Base-by-base conservation (phyloP, 2,113 vertebrate genomes). In the Strix uralensis region DNA sequence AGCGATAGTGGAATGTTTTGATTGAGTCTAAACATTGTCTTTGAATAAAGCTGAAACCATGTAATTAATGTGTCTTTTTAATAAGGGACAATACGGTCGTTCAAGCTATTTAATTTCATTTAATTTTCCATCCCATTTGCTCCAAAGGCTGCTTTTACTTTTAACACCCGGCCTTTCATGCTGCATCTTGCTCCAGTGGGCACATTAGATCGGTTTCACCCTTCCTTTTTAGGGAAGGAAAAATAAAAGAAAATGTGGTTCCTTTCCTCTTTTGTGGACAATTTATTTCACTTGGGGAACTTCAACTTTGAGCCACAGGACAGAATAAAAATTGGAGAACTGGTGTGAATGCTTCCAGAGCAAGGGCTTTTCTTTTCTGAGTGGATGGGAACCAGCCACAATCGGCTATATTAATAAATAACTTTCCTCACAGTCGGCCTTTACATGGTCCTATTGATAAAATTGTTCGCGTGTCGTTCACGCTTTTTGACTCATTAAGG, bases 71-170 rank as follows among this genome's bases (percentile, higher is more conserved):
- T 99, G 98, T 99, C 98, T 98, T 99, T 99, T 99, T 98, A 98
- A 98, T 98, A 98, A 97, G 97, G 98, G 97, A 99, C 99, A 99
- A 99, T 99, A 98, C 97, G 96, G 97, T 97, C 98, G 98, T 99
- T 99, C 98, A 99, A 98, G 98, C 99, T 98, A 99, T 99, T 99
- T 99, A 98, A 99, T 99, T 99, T 99, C 98, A 99, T 99, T 99
- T 99, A 99, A 99, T 99, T 99, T 99, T 99, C 99, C 99, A 99
- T 99, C 99, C 99, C 99, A 99, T 99, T 99, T 99, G 98, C 98
- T 98, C 95, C 98, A 98, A 98, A 99, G 98, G 98, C 98, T 98
- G 98, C 98, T 98, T 98, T 99, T 98, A 98, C 98, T 98, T 98
- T 98, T 98, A 98, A 98, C 98, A 98, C 98, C 91, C 98, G 98